A percentile compares a stretch with the other conserved stretches of the same genome.
Evolutionary conservation across 2,888 invertebrate genomes (phyloP).

Genomic region (Apoda limacodes): DNA sequence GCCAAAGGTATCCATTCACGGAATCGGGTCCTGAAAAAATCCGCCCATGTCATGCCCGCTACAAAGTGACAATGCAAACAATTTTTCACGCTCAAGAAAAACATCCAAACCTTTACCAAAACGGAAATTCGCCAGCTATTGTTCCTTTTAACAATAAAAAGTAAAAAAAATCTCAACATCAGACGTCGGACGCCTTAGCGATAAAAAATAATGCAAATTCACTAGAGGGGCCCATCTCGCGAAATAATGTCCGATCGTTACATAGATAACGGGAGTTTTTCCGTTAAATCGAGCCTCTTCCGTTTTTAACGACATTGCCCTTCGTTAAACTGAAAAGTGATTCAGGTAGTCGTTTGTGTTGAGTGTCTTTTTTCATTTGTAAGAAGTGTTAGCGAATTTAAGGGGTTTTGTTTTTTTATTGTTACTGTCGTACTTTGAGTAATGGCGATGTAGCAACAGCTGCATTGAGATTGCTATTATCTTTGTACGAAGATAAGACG

Average conservation of each 20-base stretch:
- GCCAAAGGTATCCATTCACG: too few relatives aligned
- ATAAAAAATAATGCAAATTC: constrained; percentile 64
- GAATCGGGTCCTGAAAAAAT: too few relatives aligned
- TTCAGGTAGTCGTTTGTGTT: constrained; percentile 56
- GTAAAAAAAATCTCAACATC: constrained; percentile 34
- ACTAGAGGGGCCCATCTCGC: constrained; percentile 34
- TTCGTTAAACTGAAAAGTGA: constrained; percentile 37
- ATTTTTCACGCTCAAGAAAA: constrained; percentile 33
- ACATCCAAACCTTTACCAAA: constrained; percentile 37
- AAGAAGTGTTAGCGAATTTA: constrained; percentile 24
- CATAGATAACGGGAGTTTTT: constrained; percentile 54
- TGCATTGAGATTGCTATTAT: neutral
- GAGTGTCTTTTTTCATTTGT: constrained; percentile 56
- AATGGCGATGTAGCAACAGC: constrained; percentile 1
- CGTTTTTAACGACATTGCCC: constrained; percentile 46
- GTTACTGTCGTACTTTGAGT: neutral
- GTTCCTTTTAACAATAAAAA: constrained; percentile 45
- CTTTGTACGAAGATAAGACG: too few relatives aligned
- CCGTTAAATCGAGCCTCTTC: constrained; percentile 53
- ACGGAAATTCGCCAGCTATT: constrained; percentile 43
- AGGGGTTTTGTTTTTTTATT: constrained; percentile 1
- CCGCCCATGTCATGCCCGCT: too few relatives aligned
- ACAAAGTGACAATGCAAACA: too few relatives aligned
- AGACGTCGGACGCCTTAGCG: constrained; percentile 45
- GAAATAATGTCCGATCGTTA: constrained; percentile 54